Conservation (phyloP, 2,888 invertebrate genomes). For the Autographa pulchrina region DNA sequence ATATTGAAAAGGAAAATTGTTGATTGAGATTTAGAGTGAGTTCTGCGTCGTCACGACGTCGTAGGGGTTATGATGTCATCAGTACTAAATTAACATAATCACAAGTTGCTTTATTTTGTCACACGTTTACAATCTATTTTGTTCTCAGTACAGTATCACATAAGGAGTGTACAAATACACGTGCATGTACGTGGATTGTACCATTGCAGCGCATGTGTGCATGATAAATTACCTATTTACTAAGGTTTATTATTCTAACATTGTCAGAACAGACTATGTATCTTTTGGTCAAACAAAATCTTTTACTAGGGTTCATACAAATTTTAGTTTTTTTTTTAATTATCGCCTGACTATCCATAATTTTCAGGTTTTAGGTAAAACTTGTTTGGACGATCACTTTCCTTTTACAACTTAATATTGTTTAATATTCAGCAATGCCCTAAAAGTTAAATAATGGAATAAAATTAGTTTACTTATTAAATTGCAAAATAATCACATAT, state of each 20-base stretch:
- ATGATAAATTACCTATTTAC: background rate
- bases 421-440: too few relatives aligned
- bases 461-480: too few relatives aligned
- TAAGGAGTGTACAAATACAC: constrained; percentile 30
- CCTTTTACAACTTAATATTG: too few relatives aligned
- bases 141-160: constrained; percentile 31
- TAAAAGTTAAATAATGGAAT: too few relatives aligned
- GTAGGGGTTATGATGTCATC: constrained; percentile 73
- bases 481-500: too few relatives aligned
- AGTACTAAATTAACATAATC: constrained; percentile 80
- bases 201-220: background rate
- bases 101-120: constrained; percentile 60
- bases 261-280: background rate
- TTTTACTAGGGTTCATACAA: too few relatives aligned
- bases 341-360: too few relatives aligned
- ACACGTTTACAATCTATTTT: constrained; percentile 43
- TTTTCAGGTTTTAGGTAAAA: too few relatives aligned
- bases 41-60: constrained; percentile 20
- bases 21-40: constrained; percentile 25
- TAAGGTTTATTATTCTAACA: background rate
- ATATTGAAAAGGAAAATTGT: constrained; percentile 26
- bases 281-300: too few relatives aligned
- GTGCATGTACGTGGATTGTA: constrained; percentile 11
- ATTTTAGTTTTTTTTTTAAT: too few relatives aligned
- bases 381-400: too few relatives aligned